Conservation (phyloP, 2,797 vertebrate genomes). For the Amblyraja radiata region DNA sequence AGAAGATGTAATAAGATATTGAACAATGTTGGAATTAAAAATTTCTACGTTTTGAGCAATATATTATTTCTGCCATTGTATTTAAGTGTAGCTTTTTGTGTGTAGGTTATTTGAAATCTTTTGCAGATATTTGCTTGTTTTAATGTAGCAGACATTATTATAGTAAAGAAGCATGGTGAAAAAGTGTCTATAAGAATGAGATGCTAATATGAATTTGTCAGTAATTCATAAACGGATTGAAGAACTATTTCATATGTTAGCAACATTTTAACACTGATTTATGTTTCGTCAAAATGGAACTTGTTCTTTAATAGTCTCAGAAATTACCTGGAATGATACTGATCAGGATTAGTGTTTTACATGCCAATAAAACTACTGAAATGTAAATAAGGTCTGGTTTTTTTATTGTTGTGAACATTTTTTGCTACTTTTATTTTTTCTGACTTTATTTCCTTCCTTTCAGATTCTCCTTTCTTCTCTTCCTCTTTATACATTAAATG, state of each 20-base stretch:
- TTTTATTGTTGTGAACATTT: not conserved
- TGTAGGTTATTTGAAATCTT: not conserved
- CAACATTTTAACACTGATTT: not conserved
- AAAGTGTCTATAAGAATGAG: not conserved
- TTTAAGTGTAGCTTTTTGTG: not conserved
- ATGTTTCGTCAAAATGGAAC: not conserved
- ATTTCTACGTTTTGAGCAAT: not conserved
- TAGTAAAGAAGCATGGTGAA: not conserved
- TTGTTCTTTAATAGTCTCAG: not conserved
- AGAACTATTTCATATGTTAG: not conserved
- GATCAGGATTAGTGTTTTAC: not conserved
- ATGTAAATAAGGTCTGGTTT: not conserved
- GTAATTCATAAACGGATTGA: not conserved
- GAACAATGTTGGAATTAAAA: not conserved
- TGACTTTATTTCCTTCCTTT: not conserved
- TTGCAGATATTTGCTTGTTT: not conserved
- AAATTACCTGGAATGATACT: not conserved
- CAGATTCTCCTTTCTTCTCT: not conserved
- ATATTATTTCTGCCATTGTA: constrained; percentile 1
- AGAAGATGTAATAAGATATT: not conserved
- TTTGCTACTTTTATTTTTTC: not conserved
- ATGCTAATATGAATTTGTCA: not conserved
- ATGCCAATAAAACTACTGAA: not conserved
- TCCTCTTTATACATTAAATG: not conserved
- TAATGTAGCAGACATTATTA: not conserved